These are phyloP conservation scores for Sinhomidia bicolor DNA, from an alignment of 2,888 invertebrate species.

Conservation along the genomic window DNA sequence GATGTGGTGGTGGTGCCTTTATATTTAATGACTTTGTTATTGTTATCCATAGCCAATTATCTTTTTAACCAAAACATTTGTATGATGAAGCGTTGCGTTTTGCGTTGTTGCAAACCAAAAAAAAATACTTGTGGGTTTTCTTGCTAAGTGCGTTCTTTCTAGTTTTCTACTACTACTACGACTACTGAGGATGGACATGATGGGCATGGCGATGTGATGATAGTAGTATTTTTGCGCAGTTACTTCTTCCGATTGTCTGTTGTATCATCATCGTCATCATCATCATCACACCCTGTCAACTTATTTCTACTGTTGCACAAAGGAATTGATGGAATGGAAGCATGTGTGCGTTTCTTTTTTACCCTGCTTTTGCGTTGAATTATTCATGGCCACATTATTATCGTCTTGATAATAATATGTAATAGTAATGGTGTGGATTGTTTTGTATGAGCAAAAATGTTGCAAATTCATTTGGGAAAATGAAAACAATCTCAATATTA, in stretches of 20 bases:
- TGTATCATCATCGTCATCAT: background rate
- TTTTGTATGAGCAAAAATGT: background rate
- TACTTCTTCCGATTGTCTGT: conserved; percentile 1
- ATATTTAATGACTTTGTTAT: background rate
- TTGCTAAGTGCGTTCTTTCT: too few relatives aligned
- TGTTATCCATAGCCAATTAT: background rate
- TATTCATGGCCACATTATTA: conserved; percentile 3
- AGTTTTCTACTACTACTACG: background rate
- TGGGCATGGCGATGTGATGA: too few relatives aligned
- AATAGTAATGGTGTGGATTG: background rate
- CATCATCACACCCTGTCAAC: too few relatives aligned
- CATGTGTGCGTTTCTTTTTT: background rate
- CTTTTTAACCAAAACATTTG: background rate
- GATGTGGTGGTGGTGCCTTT: background rate
- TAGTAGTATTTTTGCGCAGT: background rate
- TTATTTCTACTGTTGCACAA: background rate
- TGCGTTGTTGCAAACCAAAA: background rate
- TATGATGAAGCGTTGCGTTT: background rate
- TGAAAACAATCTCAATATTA: background rate
- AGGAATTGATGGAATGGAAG: background rate
- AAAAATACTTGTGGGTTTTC: too few relatives aligned
- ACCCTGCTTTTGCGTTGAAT: background rate
- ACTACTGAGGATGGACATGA: background rate
- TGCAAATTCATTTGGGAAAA: background rate
- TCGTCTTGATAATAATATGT: background rate